These are phyloP conservation scores for Oreortyx pictus DNA, from an alignment of 2,797 vertebrate genomes.

Conservation along the genomic window DNA sequence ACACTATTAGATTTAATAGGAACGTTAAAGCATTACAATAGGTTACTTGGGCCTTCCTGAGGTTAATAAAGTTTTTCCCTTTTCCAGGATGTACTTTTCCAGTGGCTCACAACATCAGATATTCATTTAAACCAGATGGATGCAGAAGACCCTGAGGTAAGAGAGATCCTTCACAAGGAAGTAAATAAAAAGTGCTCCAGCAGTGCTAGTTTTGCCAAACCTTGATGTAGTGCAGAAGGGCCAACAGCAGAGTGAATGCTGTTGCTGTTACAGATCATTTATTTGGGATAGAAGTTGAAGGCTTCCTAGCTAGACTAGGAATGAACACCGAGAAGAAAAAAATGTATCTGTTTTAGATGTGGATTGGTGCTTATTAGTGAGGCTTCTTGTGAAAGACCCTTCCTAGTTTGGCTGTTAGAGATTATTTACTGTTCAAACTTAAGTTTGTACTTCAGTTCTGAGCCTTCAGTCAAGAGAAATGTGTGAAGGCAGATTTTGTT, in stretches of 20 bases:
- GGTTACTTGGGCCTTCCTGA: neutral
- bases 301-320: neutral
- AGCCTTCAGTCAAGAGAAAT: neutral
- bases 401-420: neutral
- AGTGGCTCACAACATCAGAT: slow-evolving; percentile 93
- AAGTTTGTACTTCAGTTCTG: neutral
- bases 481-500: neutral
- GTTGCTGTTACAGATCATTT: neutral
- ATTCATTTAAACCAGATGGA: slow-evolving; percentile 95
- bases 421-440: neutral
- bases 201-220: neutral
- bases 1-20: neutral
- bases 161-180: neutral
- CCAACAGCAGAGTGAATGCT: neutral
- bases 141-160: slow-evolving; percentile 95
- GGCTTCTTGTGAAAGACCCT: neutral
- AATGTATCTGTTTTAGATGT: neutral
- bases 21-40: neutral
- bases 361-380: neutral
- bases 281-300: neutral
- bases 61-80: neutral
- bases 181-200: neutral
- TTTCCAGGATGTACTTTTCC: slow-evolving; percentile 92
- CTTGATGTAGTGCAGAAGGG: neutral
- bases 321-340: neutral